Conservation (phyloP, 2,888 invertebrate species). For the Clostera curtula region DNA sequence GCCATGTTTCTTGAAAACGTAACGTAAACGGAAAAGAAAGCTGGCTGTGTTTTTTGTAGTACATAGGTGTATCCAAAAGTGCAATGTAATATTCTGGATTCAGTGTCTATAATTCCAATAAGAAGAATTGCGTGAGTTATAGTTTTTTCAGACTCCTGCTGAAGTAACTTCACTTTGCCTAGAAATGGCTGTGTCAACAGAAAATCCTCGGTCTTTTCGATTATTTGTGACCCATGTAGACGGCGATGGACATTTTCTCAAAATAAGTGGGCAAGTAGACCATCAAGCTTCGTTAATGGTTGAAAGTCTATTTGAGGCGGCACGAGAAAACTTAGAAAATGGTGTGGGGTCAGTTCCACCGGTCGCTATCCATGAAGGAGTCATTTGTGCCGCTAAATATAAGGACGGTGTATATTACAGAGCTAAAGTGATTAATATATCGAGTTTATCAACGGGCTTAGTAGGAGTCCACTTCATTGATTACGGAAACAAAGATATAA, state of each 20-base stretch:
- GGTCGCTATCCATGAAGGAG: slow-evolving; percentile 66
- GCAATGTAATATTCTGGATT: slow-evolving; percentile 25
- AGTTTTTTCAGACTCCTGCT: slow-evolving; percentile 14
- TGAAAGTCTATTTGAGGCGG: slow-evolving; percentile 63
- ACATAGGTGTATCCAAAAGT: slow-evolving; percentile 31
- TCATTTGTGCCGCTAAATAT: slow-evolving; percentile 79
- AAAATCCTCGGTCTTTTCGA: slow-evolving; percentile 49
- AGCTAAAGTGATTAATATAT: slow-evolving; percentile 72
- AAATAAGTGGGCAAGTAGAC: slow-evolving; percentile 82
- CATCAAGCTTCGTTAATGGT: slow-evolving; percentile 71
- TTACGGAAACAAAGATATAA: slow-evolving; percentile 78
- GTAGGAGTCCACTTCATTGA: slow-evolving; percentile 81
- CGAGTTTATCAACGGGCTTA: slow-evolving; percentile 61
- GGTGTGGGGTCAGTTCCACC: slow-evolving; percentile 61
- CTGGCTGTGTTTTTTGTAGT: slow-evolving; percentile 51
- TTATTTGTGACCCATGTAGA: slow-evolving; percentile 80
- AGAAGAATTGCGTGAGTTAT: slow-evolving; percentile 43
- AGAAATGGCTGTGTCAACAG: slow-evolving; percentile 50
- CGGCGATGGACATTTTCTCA: slow-evolving; percentile 79
- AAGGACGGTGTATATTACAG: slow-evolving; percentile 79
- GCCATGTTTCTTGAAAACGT: slow-evolving; percentile 64
- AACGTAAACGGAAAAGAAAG: slow-evolving; percentile 66
- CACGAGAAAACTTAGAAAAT: slow-evolving; percentile 56
- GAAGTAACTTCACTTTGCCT: slow-evolving; percentile 11
- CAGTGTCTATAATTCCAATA: slow-evolving; percentile 18